phyloP scores from a whole-genome alignment of 2,797 vertebrate genomes.

The Pangasius macronema region DNA sequence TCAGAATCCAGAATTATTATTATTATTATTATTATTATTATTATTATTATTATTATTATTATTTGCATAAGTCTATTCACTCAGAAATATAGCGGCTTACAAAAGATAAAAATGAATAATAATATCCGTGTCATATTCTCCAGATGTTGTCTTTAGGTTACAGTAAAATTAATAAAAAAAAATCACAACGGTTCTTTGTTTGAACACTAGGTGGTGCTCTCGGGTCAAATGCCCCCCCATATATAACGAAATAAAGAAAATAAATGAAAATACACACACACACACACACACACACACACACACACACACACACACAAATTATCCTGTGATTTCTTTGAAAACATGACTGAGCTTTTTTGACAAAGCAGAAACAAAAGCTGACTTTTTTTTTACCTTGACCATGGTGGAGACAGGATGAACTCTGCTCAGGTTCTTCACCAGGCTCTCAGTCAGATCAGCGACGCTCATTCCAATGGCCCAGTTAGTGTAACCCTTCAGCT shows the following conservation, averaged over 20 bases:
- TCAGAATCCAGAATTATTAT: too few species aligned
- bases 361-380: too few species aligned
- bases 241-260: too few species aligned
- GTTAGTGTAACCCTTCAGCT: conserved; percentile 95
- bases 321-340: too few species aligned
- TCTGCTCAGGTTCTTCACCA: conserved; percentile 86
- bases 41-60: too few species aligned
- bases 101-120: neutral
- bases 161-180: neutral
- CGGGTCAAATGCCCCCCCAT: neutral
- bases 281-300: neutral
- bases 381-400: too few species aligned
- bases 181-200: neutral
- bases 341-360: too few species aligned
- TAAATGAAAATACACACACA: neutral
- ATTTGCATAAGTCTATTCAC: neutral
- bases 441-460: conserved; percentile 89
- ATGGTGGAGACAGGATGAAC: conserved; percentile 94
- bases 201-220: conserved; percentile 13
- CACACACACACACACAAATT: neutral
- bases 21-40: too few species aligned
- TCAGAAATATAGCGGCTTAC: neutral
- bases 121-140: neutral
- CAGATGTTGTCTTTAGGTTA: neutral
- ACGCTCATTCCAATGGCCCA: conserved; percentile 97